Percentiles rank a stretch among this genome's conserved stretches.
These are phyloP conservation scores for Vanessa cardui DNA, from an alignment of 2,888 invertebrate genomes.

Conservation along the genomic window DNA sequence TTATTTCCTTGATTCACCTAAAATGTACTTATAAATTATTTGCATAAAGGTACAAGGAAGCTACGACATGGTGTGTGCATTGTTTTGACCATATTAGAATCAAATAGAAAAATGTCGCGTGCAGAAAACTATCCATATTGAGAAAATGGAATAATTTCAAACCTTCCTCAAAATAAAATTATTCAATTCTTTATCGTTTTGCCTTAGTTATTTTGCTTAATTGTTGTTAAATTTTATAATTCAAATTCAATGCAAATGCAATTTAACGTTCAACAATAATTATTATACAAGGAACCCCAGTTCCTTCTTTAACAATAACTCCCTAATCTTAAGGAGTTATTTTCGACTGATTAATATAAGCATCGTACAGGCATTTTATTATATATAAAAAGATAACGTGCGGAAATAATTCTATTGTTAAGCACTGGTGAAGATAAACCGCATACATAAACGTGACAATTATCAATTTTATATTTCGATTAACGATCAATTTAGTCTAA, in stretches of 20 bases:
- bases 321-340: too few relatives aligned
- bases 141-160: too few relatives aligned
- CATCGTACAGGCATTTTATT: background rate
- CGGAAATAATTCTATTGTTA: conserved; percentile 2
- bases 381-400: background rate
- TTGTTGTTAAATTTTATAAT: too few relatives aligned
- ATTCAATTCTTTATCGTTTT: too few relatives aligned
- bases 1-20: background rate
- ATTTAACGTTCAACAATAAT: too few relatives aligned
- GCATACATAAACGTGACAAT: background rate
- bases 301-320: too few relatives aligned
- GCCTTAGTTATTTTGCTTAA: too few relatives aligned
- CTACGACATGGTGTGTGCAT: background rate
- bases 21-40: background rate
- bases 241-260: too few relatives aligned
- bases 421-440: background rate
- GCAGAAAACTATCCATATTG: background rate
- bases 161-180: too few relatives aligned
- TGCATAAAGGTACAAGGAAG: conserved; percentile 1
- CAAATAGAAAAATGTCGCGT: background rate
- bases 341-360: background rate
- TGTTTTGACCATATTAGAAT: too few relatives aligned
- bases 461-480: background rate
- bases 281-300: too few relatives aligned
- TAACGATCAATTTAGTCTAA: too few relatives aligned